Percentiles rank a stretch among this genome's conserved stretches.
phyloP scores from a whole-genome alignment of 2,797 vertebrate species.

The Triplophysa yarkandensis region DNA sequence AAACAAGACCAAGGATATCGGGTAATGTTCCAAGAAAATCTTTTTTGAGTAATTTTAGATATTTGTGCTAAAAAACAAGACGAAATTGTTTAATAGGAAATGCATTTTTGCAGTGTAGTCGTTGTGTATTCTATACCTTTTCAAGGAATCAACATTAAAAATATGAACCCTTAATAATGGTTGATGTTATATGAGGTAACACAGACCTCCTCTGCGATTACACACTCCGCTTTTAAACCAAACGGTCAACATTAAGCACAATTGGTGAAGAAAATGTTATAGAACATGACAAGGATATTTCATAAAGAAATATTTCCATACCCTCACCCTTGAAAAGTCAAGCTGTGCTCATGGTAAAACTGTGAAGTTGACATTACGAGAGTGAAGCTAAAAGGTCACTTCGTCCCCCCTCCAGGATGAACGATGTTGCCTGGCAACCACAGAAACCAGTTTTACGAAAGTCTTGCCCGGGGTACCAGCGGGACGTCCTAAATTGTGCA shows the following conservation, averaged over 20 bases:
- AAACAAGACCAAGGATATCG: too few species aligned
- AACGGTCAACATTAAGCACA: neutral
- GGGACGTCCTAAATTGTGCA: constrained; percentile 3
- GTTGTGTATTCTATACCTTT: too few species aligned
- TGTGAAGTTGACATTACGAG: constrained; percentile 32
- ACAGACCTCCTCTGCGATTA: neutral
- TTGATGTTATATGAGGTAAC: too few species aligned
- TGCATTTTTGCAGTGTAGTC: too few species aligned
- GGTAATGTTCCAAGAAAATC: too few species aligned
- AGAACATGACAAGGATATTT: neutral
- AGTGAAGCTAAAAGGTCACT: constrained; percentile 43
- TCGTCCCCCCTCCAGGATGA: constrained; percentile 9
- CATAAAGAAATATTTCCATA: constrained; percentile 6
- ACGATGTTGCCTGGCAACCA: constrained; percentile 41
- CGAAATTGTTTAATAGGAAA: too few species aligned
- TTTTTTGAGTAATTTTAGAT: too few species aligned
- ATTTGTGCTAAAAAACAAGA: too few species aligned
- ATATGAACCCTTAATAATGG: too few species aligned
- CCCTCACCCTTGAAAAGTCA: constrained; percentile 9
- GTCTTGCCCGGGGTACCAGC: neutral
- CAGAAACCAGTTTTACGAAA: constrained; percentile 5
- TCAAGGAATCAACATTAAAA: too few species aligned
- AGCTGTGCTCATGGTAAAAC: neutral
- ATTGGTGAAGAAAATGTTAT: neutral
- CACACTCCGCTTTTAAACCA: neutral